Evolutionary conservation across 2,113 vertebrate genomes (phyloP).

Genomic region (Tor tambroides): DNA sequence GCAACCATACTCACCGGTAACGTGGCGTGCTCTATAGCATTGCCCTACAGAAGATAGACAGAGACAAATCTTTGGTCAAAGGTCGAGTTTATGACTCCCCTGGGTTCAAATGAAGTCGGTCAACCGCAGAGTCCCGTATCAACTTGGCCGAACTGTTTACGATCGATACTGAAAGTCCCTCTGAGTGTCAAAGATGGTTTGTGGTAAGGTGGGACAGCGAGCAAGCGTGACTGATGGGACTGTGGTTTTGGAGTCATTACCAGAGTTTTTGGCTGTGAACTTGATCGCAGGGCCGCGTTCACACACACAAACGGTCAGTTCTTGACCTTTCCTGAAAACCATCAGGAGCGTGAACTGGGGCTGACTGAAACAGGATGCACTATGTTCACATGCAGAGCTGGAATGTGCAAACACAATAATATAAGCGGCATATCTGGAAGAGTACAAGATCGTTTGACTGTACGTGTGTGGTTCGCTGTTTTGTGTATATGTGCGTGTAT

Average conservation of each 20-base stretch:
- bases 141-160: constrained; percentile 15
- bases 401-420: constrained; percentile 38
- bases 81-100: constrained; percentile 28
- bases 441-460: neutral
- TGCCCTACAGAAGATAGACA: constrained; percentile 62
- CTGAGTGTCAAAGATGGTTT: constrained; percentile 33
- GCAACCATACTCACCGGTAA: constrained; percentile 69
- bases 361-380: constrained; percentile 16
- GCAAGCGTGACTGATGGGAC: constrained; percentile 37
- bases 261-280: constrained; percentile 18
- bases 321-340: constrained; percentile 16
- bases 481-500: constrained; percentile 1
- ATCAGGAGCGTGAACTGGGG: neutral
- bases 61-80: constrained; percentile 45
- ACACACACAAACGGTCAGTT: constrained; percentile 20
- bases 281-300: neutral
- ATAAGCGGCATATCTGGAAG: neutral
- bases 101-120: constrained; percentile 37
- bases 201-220: constrained; percentile 48
- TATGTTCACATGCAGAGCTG: constrained; percentile 26
- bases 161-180: constrained; percentile 21
- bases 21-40: constrained; percentile 63
- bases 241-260: constrained; percentile 37
- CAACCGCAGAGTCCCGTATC: constrained; percentile 17
- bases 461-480: neutral